Evolutionary conservation across 1,140 invertebrate species (phyloP), one percentile per base, ranked within the genome.

Genomic region (Pseudomyrmex flavicornis): DNA sequence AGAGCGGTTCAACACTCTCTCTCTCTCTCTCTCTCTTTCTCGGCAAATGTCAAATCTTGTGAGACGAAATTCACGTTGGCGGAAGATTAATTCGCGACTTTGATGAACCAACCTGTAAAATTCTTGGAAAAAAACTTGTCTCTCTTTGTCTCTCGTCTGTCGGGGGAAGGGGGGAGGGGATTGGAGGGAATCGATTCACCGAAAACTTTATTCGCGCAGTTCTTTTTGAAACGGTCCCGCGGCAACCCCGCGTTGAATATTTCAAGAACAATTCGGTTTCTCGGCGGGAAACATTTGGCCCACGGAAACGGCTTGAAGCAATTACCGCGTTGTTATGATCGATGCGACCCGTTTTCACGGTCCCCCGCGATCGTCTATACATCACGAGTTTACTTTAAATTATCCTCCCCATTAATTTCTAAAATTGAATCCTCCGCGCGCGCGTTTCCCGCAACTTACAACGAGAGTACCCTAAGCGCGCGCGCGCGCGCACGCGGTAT

Each of bases 351-450:
- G 22, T 48, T 48, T 20, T 5, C 20, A 9, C 9, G 52, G 56
- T 56, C n/a, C 0, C 17, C 0, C 61, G 13, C 22, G 20, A 22
- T 7, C 46, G 20, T 35, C 46, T 26, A 63, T 75, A 75, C 22
- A 26, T 54, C n/a, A 44, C 44, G 20, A 59, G 22, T 80, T 80
- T 70, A 80, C 46, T 80, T 70, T 50, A 48, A 69, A 70, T 80
- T 80, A 70, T 59, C 65, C 20, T 69, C 2, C 52, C 54, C 44
- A 80, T 80, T 59, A 80, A 70, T 70, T 58, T 58, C 65, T 22
- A 70, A 80, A 48, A 80, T 79, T 59, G 65, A 68, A 76, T n/a
- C 20, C 8, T 7, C 17, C 13, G 12, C 8, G 1, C 15, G 13
- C 4, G 13, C 35, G 35, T 5, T 52, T 10, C 15, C 35, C n/a